phyloP scores from a whole-genome alignment of 2,888 invertebrate genomes.

The Heliconius sara region DNA sequence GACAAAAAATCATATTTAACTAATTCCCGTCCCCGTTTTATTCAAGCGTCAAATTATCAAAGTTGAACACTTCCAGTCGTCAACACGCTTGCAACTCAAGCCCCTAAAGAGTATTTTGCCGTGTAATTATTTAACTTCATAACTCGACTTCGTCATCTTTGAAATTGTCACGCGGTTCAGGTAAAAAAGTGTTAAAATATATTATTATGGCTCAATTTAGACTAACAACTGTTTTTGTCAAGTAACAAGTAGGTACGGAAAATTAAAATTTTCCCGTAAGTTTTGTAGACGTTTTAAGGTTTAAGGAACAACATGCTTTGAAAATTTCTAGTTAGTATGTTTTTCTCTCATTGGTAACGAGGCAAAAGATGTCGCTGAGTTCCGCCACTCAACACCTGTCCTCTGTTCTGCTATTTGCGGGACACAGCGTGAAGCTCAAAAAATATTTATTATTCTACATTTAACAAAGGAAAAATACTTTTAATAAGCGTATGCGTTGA shows the following conservation, averaged over 20 bases:
- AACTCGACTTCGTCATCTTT: conserved; percentile 6
- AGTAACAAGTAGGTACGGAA: neutral
- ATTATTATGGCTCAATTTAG: neutral
- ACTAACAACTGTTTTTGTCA: neutral
- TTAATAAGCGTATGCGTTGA: neutral
- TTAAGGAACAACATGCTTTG: neutral
- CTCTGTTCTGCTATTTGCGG: no score
- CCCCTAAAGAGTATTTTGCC: neutral
- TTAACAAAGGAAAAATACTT: neutral
- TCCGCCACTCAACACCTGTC: no score
- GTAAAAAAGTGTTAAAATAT: conserved; percentile 5
- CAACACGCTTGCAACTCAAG: conserved; percentile 4
- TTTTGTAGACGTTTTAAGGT: neutral
- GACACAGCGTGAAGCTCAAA: no score
- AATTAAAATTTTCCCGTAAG: neutral
- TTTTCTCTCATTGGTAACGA: no score
- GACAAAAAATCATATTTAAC: neutral
- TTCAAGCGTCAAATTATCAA: neutral
- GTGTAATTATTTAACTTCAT: conserved; percentile 15
- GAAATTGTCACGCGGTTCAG: neutral
- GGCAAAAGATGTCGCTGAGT: no score
- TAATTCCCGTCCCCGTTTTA: neutral
- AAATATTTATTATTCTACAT: neutral
- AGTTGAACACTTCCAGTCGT: conserved; percentile 1
- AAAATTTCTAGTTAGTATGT: neutral